Evolutionary conservation across 2,113 vertebrate species (phyloP).

Genomic region (Brienomyrus brachyistius): DNA sequence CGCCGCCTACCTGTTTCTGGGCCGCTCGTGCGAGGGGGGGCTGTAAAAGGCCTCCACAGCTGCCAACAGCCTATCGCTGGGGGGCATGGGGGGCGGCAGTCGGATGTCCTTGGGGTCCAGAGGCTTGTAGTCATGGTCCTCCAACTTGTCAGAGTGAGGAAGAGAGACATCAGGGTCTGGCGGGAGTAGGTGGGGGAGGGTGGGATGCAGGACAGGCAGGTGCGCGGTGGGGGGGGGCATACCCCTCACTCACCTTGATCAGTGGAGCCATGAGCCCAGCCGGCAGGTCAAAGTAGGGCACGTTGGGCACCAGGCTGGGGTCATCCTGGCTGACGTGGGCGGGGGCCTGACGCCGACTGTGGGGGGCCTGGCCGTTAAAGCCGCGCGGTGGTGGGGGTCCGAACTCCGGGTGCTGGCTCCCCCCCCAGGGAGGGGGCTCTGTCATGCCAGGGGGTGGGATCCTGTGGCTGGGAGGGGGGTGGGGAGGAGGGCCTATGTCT

Average conservation of each 20-base stretch:
- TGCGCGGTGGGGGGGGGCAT: background rate
- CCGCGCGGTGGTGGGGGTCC: slow-evolving; percentile 80
- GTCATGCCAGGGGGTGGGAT: slow-evolving; percentile 84
- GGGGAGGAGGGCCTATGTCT: slow-evolving; percentile 91
- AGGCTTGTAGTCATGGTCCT: slow-evolving; percentile 93
- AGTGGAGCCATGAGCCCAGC: slow-evolving; percentile 94
- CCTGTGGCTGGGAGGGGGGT: slow-evolving; percentile 67
- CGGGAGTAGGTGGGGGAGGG: no score
- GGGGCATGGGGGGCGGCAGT: slow-evolving; percentile 94
- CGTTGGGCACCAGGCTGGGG: slow-evolving; percentile 91
- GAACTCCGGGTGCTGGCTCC: slow-evolving; percentile 83
- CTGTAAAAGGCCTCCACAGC: slow-evolving; percentile 97
- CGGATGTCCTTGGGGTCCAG: slow-evolving; percentile 96
- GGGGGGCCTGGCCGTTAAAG: slow-evolving; percentile 92
- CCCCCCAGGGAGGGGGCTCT: slow-evolving; percentile 89
- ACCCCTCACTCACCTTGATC: slow-evolving; percentile 70
- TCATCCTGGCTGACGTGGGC: slow-evolving; percentile 83
- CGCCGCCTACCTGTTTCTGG: slow-evolving; percentile 80
- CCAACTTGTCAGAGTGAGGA: slow-evolving; percentile 65
- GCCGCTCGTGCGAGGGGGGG: slow-evolving; percentile 92
- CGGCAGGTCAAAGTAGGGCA: slow-evolving; percentile 95
- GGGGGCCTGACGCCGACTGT: slow-evolving; percentile 80
- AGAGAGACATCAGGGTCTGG: slow-evolving; percentile 16
- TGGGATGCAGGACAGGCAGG: background rate
- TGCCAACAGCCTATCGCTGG: slow-evolving; percentile 87